Base-by-base conservation (phyloP, 2,113 vertebrate species). In the Stigmatopora nigra region DNA sequence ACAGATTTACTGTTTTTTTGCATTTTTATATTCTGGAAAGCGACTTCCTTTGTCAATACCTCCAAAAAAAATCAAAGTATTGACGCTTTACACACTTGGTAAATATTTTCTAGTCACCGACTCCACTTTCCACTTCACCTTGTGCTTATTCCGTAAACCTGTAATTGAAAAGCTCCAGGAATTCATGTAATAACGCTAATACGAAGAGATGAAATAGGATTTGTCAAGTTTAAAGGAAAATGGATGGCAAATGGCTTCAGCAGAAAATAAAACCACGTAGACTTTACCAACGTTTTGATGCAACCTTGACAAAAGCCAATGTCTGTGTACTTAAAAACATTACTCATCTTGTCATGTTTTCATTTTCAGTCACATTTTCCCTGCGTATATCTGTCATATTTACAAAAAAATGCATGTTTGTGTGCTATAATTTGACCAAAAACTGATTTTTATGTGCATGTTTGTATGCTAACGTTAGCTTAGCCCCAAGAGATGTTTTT, bases 101-200 rank as follows among this genome's bases (percentile, higher is more conserved):
- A 10, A 9, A 10, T 52, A 52, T 10, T 53, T n/a, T 53, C 20
- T 53, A 22, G 51, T 13, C 3, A n/a, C 4, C 3, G 8, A 57
- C 63, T 12, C 35, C 56, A 20, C 55, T 15, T 31, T 19, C 16
- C 22, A 17, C 14, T 36, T 59, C 46, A 22, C 58, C 67, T 65
- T 17, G n/a, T 36, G 38, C 53, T 41, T n/a, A 15, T 45, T 14
- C 63, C 4, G 13, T 71, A n/a, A 73, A 85, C 80, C 73, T 83
- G 80, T 82, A 79, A 85, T 81, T 83, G 82, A 88, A 84, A 84
- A 79, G 47, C 69, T 56, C 61, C 75, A 65, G 61, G 77, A 82
- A 77, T 84, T 82, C 74, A 81, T 84, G 77, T 62, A 78, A 84
- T 78, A 56, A 68, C 67, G 69, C 73, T 87, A 83, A 82, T 81